Evolutionary conservation across 2,888 invertebrate species (phyloP), one percentile per base, ranked within the genome.

Genomic region (Drosophila sordidula): DNA sequence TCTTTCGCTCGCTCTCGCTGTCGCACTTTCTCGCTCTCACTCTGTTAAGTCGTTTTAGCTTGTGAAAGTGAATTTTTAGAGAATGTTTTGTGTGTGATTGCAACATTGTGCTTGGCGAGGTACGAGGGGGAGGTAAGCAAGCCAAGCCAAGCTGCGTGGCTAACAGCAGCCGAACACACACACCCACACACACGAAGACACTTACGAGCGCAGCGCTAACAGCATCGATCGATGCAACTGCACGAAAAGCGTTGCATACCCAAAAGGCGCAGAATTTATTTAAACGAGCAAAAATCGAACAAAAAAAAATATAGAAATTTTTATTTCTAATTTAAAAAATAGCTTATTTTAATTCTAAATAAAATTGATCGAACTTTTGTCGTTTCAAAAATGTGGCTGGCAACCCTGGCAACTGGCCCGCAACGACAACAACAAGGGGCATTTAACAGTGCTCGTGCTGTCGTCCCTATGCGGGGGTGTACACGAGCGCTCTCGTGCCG

Each of bases 191-290:
- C 29, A 18, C 44, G n/a, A n/a, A n/a, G n/a, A 50, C 29, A 26
- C 34, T 61, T 18, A 18, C 18, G 2, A 18, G 18, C 18, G 18
- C 46, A 38, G 45, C 1, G 51, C 77, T 85, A 84, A 87, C 89
- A 89, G 90, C 89, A 91, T 90, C 90, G 91, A 91, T 91, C 85
- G 84, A 78, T 39, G 34, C 22, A 12, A 11, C n/a, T 70, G n/a
- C 26, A 18, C 8, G 11, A n/a, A 49, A 46, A 57, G 39, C 54
- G 68, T 56, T 75, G 78, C 73, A 57, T 73, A 59, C 45, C 57
- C 26, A 34, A 61, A 50, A 34, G 65, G 47, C 41, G 58, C 68
- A 16, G 44, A 8, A 4, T n/a, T 16, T 12, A 36, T 32, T 18
- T 16, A 3, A 4, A 1, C 0, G 9, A 4, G 0, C n/a, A 4